These are phyloP conservation scores for Camptogramma bilineatum DNA, from an alignment of 2,888 invertebrate species.

Conservation along the genomic window DNA sequence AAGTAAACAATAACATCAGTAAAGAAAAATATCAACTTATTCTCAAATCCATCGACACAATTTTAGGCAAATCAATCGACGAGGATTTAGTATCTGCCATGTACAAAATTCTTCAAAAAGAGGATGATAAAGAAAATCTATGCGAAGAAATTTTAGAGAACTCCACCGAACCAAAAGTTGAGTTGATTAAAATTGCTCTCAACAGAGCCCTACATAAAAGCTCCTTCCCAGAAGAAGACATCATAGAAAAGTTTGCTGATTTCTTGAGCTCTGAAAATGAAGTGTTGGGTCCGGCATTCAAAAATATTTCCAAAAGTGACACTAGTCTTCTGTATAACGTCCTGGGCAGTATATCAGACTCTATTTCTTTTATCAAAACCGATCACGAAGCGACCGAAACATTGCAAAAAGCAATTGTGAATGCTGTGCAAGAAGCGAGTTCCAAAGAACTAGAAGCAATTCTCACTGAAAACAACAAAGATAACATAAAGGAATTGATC, in stretches of 20 bases:
- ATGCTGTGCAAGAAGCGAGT: constrained; percentile 87
- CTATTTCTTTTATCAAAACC: constrained; percentile 85
- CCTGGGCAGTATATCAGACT: constrained; percentile 86
- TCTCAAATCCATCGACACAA: constrained; percentile 81
- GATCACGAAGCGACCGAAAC: constrained; percentile 88
- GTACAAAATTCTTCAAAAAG: constrained; percentile 79
- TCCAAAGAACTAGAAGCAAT: constrained; percentile 85
- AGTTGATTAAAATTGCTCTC: constrained; percentile 86
- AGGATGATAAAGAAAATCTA: constrained; percentile 78
- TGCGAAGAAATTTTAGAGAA: constrained; percentile 81
- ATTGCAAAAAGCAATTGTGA: constrained; percentile 88
- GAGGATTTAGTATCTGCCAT: constrained; percentile 79
- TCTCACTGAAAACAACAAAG: constrained; percentile 77
- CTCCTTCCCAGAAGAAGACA: constrained; percentile 83
- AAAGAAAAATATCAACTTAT: constrained; percentile 81
- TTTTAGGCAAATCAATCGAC: constrained; percentile 79
- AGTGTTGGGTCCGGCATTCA: constrained; percentile 87
- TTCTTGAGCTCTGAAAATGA: constrained; percentile 87
- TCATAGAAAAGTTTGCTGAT: constrained; percentile 87
- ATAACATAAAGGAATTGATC: constrained; percentile 78
- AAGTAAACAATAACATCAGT: constrained; percentile 79
- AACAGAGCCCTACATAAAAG: constrained; percentile 74
- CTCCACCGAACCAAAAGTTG: constrained; percentile 86
- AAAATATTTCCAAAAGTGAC: constrained; percentile 87
- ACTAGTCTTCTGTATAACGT: constrained; percentile 86